These are phyloP conservation scores for Lasioglossum oenotherae DNA, from an alignment of 2,888 invertebrate genomes.

Conservation along the genomic window DNA sequence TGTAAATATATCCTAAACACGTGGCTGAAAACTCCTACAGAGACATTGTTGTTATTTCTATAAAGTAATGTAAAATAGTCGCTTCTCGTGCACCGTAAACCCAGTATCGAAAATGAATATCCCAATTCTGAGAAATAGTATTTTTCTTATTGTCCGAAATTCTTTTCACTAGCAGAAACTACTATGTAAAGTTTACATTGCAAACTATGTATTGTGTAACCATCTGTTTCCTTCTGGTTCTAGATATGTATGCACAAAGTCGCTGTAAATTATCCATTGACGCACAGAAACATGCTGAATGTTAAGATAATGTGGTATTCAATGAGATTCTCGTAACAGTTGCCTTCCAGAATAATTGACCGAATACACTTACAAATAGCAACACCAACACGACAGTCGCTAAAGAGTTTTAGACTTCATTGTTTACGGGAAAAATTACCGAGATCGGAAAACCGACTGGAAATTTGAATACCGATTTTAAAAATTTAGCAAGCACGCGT, in stretches of 20 bases:
- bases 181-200: too few species aligned
- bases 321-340: neutral
- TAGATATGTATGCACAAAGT: neutral
- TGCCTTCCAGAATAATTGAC: neutral
- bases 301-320: neutral
- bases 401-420: neutral
- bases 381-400: neutral
- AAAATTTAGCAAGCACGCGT: neutral
- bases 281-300: neutral
- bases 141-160: neutral
- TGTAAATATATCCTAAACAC: too few species aligned
- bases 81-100: neutral
- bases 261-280: neutral
- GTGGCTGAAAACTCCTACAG: neutral
- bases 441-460: neutral
- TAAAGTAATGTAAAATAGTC: too few species aligned
- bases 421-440: neutral
- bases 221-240: neutral
- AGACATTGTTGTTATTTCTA: neutral
- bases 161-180: too few species aligned
- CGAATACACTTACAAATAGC: neutral
- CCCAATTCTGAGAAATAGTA: neutral
- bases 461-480: neutral
- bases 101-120: neutral
- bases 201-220: neutral